phyloP scores from a whole-genome alignment of 2,113 vertebrate species.

The Hippopotamus amphibius region DNA sequence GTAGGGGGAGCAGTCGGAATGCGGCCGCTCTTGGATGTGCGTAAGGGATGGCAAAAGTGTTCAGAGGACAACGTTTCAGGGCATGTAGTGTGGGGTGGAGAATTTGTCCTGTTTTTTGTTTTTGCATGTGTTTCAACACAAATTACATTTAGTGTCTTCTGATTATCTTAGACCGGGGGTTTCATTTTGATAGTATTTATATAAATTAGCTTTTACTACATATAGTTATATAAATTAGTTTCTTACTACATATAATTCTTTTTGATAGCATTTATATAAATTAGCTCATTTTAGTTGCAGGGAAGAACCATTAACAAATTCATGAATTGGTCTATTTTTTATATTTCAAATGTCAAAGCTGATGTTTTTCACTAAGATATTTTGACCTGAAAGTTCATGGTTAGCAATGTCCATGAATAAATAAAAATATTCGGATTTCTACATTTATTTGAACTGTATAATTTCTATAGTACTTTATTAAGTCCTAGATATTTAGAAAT shows the following conservation, averaged over 20 bases:
- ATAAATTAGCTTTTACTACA: not conserved
- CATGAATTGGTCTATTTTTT: not conserved
- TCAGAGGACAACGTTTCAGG: not conserved
- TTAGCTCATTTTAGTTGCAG: not conserved
- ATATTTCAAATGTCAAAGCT: not conserved
- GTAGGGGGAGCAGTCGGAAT: not conserved
- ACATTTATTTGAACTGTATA: not conserved
- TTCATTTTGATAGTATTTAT: conserved; percentile 21
- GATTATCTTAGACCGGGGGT: not conserved
- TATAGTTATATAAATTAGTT: not conserved
- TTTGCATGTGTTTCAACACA: not conserved
- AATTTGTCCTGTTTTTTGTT: not conserved
- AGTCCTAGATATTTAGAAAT: not conserved
- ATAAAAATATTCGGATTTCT: conserved; percentile 41
- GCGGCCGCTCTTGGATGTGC: not conserved
- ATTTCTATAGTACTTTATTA: not conserved
- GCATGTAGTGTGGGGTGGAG: not conserved
- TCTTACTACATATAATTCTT: not conserved
- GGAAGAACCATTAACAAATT: conserved; percentile 4
- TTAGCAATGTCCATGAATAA: not conserved
- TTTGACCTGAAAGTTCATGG: not conserved
- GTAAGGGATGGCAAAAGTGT: not conserved
- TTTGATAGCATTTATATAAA: not conserved
- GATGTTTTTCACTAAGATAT: not conserved
- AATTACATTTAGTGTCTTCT: not conserved